Percentiles rank a stretch among this genome's conserved stretches.
Conservation (phyloP, 1,140 invertebrate species). For the Drosophila nebulosa region DNA sequence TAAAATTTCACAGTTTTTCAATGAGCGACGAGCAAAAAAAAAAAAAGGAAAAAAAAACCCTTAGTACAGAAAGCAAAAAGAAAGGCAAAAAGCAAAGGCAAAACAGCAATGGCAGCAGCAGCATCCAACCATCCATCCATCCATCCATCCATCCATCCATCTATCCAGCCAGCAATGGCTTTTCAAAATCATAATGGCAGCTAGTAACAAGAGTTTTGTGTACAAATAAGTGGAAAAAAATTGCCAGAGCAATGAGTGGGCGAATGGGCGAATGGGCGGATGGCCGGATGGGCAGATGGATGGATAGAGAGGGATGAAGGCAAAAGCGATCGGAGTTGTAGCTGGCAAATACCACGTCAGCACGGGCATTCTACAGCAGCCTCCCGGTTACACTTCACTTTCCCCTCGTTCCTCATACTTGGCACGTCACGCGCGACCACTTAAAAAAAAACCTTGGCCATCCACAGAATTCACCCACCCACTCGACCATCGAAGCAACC, state of each 20-base stretch:
- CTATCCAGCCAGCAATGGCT: constrained; percentile 65
- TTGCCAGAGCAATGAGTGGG: constrained; percentile 14
- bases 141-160: not conserved
- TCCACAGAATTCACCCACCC: constrained; percentile 24
- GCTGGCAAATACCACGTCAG: constrained; percentile 75
- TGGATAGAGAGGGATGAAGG: constrained; percentile 20
- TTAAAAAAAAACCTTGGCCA: constrained; percentile 78
- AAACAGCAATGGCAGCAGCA: constrained; percentile 35
- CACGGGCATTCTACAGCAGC: constrained; percentile 42
- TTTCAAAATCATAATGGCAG: constrained; percentile 81
- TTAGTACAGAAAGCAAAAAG: not conserved
- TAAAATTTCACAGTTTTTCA: constrained; percentile 81
- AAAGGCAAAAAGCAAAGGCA: constrained; percentile 18
- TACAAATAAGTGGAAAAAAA: constrained; percentile 67
- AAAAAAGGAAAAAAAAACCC: constrained; percentile 16
- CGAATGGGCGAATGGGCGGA: constrained; percentile 9
- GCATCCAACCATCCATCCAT: constrained; percentile 4
- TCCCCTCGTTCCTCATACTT: constrained; percentile 4
- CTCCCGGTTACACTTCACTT: too few species aligned
- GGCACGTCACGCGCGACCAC: constrained; percentile 77
- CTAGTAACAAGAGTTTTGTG: constrained; percentile 81
- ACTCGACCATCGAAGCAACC: not conserved
- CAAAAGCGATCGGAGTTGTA: constrained; percentile 47
- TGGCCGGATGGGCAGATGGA: constrained; percentile 19
- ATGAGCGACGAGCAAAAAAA: constrained; percentile 57